A percentile compares a stretch with the other conserved stretches of the same genome.
Conservation (phyloP, 2,888 invertebrate species). For the Stenoptilia bipunctidactyla region DNA sequence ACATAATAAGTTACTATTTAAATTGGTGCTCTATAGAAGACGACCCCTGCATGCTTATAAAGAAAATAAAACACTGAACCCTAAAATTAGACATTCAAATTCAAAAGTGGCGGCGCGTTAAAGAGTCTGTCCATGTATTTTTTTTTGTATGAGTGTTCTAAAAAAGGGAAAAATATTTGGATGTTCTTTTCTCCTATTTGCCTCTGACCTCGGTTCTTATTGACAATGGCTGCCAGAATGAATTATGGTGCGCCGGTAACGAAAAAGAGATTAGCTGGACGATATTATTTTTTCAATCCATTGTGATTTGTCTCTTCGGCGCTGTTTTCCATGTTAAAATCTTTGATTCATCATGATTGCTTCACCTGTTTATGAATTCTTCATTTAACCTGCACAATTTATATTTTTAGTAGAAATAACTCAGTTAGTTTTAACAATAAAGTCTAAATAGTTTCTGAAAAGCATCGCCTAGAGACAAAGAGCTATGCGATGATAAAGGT, state of each 20-base stretch:
- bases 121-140: constrained; percentile 50
- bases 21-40: no score
- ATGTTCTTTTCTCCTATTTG: constrained; percentile 62
- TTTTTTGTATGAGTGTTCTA: constrained; percentile 49
- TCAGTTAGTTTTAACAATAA: no score
- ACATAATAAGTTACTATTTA: no score
- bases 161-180: constrained; percentile 57
- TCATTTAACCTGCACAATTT: no score
- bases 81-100: constrained; percentile 46
- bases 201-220: constrained; percentile 64
- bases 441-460: no score
- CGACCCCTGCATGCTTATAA: no score
- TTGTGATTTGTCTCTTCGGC: constrained; percentile 32
- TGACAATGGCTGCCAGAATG: constrained; percentile 69
- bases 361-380: no score
- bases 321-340: constrained; percentile 42
- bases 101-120: constrained; percentile 60
- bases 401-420: no score
- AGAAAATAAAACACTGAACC: constrained; percentile 10
- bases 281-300: constrained; percentile 45
- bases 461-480: no score
- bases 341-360: constrained; percentile 15
- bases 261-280: constrained; percentile 63
- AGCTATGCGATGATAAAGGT: constrained; percentile 32
- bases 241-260: constrained; percentile 65